These are phyloP conservation scores for Pedionomus torquatus DNA, from an alignment of 2,113 vertebrate species.

Conservation along the genomic window DNA sequence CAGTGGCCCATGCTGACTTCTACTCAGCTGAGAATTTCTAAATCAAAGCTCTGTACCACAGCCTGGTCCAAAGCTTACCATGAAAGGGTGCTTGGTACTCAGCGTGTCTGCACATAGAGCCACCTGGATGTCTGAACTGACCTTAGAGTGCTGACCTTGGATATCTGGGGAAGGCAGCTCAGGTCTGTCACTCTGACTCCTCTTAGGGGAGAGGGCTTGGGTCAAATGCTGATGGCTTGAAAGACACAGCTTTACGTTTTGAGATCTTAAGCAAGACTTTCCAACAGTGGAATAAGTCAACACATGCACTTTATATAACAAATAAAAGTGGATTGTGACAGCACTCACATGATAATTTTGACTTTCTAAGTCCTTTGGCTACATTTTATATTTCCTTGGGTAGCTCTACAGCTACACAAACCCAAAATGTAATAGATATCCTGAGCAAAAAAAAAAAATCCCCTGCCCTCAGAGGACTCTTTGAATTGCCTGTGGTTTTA, in stretches of 20 bases:
- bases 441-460: not conserved
- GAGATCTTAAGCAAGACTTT: not conserved
- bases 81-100: fast-evolving
- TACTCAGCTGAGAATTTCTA: not conserved
- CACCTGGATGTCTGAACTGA: not conserved
- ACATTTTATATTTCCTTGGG: not conserved
- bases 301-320: not conserved
- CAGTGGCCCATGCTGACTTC: not conserved
- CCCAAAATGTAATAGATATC: not conserved
- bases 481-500: constrained; percentile 23
- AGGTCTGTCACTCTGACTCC: not conserved
- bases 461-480: not conserved
- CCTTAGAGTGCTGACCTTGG: fast-evolving
- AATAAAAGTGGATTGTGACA: constrained; percentile 1
- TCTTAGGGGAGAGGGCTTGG: not conserved
- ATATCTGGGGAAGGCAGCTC: not conserved
- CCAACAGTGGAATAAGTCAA: not conserved
- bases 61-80: not conserved
- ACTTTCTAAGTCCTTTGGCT: not conserved
- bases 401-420: not conserved
- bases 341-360: not conserved
- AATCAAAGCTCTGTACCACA: not conserved
- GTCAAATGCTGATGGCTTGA: not conserved
- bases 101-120: not conserved
- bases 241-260: not conserved